Evolutionary conservation across 1,140 invertebrate species (phyloP), one percentile per base, ranked within the genome.

Genomic region (Penaeus vannamei): DNA sequence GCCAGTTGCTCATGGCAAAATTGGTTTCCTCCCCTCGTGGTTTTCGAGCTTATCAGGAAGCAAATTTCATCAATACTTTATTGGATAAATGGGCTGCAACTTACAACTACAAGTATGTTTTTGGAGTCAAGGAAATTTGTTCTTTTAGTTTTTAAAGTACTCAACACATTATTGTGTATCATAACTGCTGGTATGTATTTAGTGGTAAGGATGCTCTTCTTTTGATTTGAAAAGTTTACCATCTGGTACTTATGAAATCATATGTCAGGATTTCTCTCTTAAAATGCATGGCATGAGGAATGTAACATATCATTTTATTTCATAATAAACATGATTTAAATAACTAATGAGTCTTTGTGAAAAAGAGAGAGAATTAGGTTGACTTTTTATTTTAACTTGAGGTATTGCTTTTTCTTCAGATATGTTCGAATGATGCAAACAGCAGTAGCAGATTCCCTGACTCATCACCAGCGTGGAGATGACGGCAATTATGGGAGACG

Each of bases 391-490:
- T 53, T 1, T 53, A 14, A 53, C 53, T 53, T 53, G 53, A 53
- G 53, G 17, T 53, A 53, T 10, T 53, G 53, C 53, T 85, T 66
- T 32, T 53, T 85, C 36, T 92, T 32, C 90, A 95, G 95, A 90
- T 99, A 99, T 93, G 97, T 98, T 0, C 95, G 96, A 12, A 93
- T 98, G 10, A 95, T 99, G 29, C 98, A 99, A 93, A 96, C 96
- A 62, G 95, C 96, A 61, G 95, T 98, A 83, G 96, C 98, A 92
- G 97, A 98, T 92, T 95, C 96, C 23, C 92, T 99, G 86, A 98
- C 97, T 8, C 95, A 97, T 36, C 96, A 97, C 92, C 96, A 97
- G 91, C 94, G 96, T 90, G 95, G 95, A 53, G 96, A 97, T 91
- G 95, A 97, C 92, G 97, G 97, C 0, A 95, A 94, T 87, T 94